Evolutionary conservation across 2,888 invertebrate genomes (phyloP), one percentile per base, ranked within the genome.

Genomic region (Andrena flavipes): DNA sequence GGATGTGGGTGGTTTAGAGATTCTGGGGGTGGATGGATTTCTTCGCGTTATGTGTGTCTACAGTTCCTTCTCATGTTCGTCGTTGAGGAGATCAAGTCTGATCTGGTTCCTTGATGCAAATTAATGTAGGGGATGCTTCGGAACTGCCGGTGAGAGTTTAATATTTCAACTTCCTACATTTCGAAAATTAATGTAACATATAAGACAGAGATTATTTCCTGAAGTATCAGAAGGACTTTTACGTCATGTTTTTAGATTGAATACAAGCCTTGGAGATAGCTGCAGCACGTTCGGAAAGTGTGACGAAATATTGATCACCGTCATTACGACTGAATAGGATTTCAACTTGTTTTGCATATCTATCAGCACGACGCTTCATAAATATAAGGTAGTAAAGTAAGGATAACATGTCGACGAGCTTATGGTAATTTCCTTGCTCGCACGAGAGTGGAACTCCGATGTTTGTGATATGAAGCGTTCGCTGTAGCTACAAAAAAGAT

Each of bases 351-450:
- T 79, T 82, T 75, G 70, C 67, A 74, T 82, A 82, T 78, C 54
- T 78, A 70, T 71, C 71, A 48, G 42, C 26, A 54, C 29, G 59
- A 42, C 51, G 71, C 59, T 75, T 76, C 79, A 76, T 79, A 79
- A 82, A 82, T 79, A 82, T 82, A 76, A 70, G 62, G 49, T 70
- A 74, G 73, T 78, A 81, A 78, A 77, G 81, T 70, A 75, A 65
- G 74, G 49, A 69, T 85, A 86, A 81, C 80, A 68, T 74, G 74
- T 79, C 76, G 69, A 74, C 60, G 68, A 59, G 81, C 62, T 87
- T 87, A 85, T 83, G 85, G 68, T 85, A 85, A 87, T 83, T 80
- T 75, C 60, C 64, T 71, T 65, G 30, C 70, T 83, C 26, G 69
- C 42, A 60, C 68, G 48, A 30, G 76, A 78, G 65, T 60, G 69